A percentile compares a stretch with the other conserved stretches of the same genome.
These are phyloP conservation scores for Hippopotamyrus pictus DNA, from an alignment of 2,797 vertebrate species.

Conservation along the genomic window DNA sequence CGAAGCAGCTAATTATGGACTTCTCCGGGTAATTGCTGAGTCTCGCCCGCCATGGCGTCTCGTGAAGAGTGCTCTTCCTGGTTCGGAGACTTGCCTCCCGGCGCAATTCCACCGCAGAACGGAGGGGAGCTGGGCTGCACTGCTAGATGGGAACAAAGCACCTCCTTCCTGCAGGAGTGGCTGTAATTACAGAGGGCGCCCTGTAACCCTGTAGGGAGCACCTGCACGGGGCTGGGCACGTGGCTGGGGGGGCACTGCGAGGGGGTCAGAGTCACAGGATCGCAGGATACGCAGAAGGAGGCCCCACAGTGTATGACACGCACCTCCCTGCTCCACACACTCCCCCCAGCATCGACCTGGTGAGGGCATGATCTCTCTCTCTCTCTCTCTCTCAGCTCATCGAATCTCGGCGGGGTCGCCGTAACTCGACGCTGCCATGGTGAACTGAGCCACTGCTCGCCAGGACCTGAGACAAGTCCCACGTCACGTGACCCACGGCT, in stretches of 20 bases:
- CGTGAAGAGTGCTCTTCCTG: not conserved
- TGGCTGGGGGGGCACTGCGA: not conserved
- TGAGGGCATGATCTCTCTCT: not conserved
- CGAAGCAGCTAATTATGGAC: slow-evolving; percentile 2
- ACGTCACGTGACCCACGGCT: not conserved
- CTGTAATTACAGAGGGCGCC: slow-evolving; percentile 4
- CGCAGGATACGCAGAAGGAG: not conserved
- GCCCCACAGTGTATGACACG: not conserved
- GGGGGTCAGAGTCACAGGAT: not conserved
- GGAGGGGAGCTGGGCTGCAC: not conserved
- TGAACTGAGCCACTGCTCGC: not conserved
- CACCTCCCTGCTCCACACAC: not conserved
- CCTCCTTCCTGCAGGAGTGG: not conserved
- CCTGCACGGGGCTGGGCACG: slow-evolving; percentile 1
- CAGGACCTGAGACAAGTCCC: not conserved
- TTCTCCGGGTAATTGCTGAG: not conserved
- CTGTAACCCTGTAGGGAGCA: slow-evolving; percentile 18
- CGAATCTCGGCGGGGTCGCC: not conserved
- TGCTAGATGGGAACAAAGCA: not conserved
- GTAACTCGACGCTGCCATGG: not conserved
- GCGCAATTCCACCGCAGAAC: not conserved
- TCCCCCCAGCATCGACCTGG: not conserved
- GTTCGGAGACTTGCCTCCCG: not conserved
- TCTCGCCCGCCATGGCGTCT: not conserved
- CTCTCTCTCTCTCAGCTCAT: not conserved